These are phyloP conservation scores for Recurvirostra avosetta DNA, from an alignment of 2,113 vertebrate species.

Conservation along the genomic window DNA sequence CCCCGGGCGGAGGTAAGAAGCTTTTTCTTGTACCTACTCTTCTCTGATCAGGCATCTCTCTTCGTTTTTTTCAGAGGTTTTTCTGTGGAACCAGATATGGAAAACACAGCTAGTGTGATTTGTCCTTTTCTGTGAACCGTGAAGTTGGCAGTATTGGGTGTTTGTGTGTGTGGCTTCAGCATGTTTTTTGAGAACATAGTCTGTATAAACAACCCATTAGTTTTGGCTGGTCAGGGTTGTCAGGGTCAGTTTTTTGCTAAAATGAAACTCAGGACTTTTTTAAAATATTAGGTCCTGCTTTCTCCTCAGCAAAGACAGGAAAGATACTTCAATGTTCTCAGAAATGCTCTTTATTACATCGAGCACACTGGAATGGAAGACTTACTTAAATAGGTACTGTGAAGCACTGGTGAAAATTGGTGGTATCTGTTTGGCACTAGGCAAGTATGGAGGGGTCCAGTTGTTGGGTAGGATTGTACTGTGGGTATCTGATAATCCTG, in stretches of 20 bases:
- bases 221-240: background rate
- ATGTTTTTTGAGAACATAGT: background rate
- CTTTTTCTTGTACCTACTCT: background rate
- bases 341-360: background rate
- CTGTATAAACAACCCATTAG: background rate
- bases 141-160: background rate
- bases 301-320: background rate
- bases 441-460: background rate
- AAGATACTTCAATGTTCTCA: background rate
- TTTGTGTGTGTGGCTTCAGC: background rate
- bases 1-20: background rate
- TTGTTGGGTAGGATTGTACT: background rate
- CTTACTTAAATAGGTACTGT: background rate
- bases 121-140: background rate
- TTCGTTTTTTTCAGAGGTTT: background rate
- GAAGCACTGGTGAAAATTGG: background rate
- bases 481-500: background rate
- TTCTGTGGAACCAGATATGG: background rate
- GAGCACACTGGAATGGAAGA: background rate
- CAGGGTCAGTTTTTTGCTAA: background rate
- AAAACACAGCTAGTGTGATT: background rate
- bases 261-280: background rate
- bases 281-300: background rate
- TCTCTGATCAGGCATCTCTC: background rate
- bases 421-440: background rate